phyloP scores from a whole-genome alignment of 2,113 vertebrate species.

The Polypterus bichir region DNA sequence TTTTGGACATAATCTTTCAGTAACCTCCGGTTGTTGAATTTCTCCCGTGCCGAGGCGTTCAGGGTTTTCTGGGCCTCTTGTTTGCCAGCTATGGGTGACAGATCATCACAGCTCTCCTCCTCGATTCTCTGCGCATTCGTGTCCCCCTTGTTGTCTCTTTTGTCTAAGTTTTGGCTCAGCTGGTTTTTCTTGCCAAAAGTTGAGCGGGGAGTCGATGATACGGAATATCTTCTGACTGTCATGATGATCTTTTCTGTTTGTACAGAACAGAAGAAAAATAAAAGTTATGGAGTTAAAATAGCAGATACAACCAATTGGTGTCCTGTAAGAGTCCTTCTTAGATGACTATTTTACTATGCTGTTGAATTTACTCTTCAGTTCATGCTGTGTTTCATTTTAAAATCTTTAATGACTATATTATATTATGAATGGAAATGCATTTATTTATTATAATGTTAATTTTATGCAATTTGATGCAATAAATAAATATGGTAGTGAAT shows the following conservation, averaged over 20 bases:
- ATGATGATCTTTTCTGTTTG: slow-evolving; percentile 64
- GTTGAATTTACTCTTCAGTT: too few species aligned
- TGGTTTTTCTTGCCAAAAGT: slow-evolving; percentile 26
- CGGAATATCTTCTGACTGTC: slow-evolving; percentile 79
- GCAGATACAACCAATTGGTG: neutral
- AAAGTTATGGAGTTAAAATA: neutral
- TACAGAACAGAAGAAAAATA: slow-evolving; percentile 22
- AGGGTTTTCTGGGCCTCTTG: slow-evolving; percentile 1
- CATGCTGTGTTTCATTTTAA: too few species aligned
- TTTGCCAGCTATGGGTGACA: neutral
- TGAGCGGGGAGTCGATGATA: slow-evolving; percentile 33
- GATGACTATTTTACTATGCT: too few species aligned
- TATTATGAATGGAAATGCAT: too few species aligned
- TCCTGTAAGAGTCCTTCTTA: too few species aligned
- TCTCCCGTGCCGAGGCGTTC: slow-evolving; percentile 17
- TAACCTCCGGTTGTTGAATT: slow-evolving; percentile 34
- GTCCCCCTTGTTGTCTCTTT: slow-evolving; percentile 12
- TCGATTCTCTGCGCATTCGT: slow-evolving; percentile 29
- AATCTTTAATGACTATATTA: too few species aligned
- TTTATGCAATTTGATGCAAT: too few species aligned
- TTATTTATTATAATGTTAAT: too few species aligned
- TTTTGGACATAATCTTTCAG: slow-evolving; percentile 52
- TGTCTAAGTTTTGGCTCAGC: slow-evolving; percentile 4
- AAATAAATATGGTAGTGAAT: too few species aligned
- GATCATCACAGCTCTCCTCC: slow-evolving; percentile 23